These are phyloP conservation scores for Phalangium opilio DNA, from an alignment of 2,888 invertebrate species.

Conservation along the genomic window DNA sequence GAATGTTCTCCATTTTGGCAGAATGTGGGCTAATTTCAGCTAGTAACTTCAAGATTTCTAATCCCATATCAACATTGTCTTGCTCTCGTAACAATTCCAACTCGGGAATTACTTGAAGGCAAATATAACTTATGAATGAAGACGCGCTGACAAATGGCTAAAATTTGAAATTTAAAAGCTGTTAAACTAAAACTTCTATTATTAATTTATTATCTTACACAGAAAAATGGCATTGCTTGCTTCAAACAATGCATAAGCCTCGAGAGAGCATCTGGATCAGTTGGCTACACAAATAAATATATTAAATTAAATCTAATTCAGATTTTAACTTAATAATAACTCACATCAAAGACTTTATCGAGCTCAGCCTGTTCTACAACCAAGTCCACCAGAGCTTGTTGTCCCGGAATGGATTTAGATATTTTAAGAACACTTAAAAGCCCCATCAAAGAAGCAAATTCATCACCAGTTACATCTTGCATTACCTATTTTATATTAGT, in stretches of 20 bases:
- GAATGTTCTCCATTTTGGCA: constrained; percentile 13
- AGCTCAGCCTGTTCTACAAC: constrained; percentile 74
- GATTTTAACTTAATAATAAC: constrained; percentile 7
- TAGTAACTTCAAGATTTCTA: constrained; percentile 68
- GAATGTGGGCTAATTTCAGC: constrained; percentile 61
- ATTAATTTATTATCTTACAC: constrained; percentile 5
- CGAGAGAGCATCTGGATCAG: constrained; percentile 38
- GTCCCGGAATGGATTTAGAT: constrained; percentile 63
- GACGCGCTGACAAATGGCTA: constrained; percentile 51
- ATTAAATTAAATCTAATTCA: neutral
- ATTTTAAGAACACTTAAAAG: constrained; percentile 64
- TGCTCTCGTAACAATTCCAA: constrained; percentile 28
- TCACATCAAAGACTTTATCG: constrained; percentile 37
- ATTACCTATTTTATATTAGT: constrained; percentile 17
- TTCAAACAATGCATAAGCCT: constrained; percentile 69
- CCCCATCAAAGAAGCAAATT: constrained; percentile 77
- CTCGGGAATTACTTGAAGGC: constrained; percentile 63
- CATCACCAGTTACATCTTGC: constrained; percentile 68
- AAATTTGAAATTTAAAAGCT: constrained; percentile 6
- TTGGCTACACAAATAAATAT: neutral
- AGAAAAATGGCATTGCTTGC: constrained; percentile 72
- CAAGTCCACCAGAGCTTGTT: constrained; percentile 70
- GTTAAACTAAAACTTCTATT: too few species aligned
- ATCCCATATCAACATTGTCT: constrained; percentile 47
- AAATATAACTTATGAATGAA: constrained; percentile 66